Evolutionary conservation across 2,113 vertebrate species (phyloP), one percentile per base, ranked within the genome.

Genomic region (Stigmatopora nigra): DNA sequence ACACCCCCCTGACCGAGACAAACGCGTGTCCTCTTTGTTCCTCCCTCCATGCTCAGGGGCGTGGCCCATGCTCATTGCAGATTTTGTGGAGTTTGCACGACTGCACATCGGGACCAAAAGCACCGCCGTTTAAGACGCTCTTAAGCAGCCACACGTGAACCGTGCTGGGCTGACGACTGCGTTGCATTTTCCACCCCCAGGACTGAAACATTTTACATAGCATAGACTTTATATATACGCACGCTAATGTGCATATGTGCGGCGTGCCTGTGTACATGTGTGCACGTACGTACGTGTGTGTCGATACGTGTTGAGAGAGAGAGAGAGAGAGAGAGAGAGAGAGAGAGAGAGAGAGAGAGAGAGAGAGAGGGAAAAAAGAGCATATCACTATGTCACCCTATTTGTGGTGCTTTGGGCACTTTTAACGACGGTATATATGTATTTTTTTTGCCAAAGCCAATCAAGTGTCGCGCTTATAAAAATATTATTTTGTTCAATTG

Each of bases 41-140:
- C 38, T n/a, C n/a, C n/a, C n/a, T 46, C 11, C 19, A 12, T n/a
- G 44, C 76, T 66, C 17, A 97, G 95, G 94, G 76, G 94, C 94
- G 0, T 97, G 95, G 94, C 95, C 94, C 16, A 94, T 96, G 71
- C 93, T 97, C 51, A 95, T 94, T 75, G 95, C 95, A 46, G 95
- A 95, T 77, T 97, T 97, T 85, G 93, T 95, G 79, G 94, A 96
- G 78, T 97, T 93, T 36, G 94, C 93, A 56, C 88, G 93, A 79
- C 93, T 92, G 2, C 91, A 94, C 72, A 90, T 97, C 59, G 91
- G 93, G 70, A 91, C 90, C 70, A 93, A 92, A 71, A 92, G 74
- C 76, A 91, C 91, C 68, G 84, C 88, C 63, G 88, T 90, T 67
- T 90, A 81, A 87, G 86, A 92, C 82, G 88, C 84, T 84, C 88